Conservation (phyloP, 2,113 vertebrate species). For the Alces alces region DNA sequence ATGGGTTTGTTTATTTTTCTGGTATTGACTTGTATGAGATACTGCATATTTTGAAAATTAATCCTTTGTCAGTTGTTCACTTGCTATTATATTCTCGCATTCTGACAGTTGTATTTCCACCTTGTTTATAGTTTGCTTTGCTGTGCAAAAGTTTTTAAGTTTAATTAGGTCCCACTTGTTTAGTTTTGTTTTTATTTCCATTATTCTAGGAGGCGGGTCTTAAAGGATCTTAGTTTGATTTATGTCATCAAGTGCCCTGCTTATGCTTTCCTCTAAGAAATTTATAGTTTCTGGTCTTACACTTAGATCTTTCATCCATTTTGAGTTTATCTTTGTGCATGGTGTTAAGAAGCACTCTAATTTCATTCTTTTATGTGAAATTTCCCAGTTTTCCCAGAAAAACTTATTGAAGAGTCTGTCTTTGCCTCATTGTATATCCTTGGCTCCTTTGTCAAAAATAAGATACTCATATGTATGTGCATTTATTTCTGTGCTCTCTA, state of each 20-base stretch:
- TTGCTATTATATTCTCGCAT: neutral
- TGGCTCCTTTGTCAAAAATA: neutral
- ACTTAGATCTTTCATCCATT: neutral
- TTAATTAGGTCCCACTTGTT: neutral
- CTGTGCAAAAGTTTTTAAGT: neutral
- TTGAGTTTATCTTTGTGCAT: neutral
- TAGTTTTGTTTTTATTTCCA: neutral
- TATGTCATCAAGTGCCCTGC: neutral
- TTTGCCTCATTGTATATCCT: neutral
- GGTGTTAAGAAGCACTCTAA: neutral
- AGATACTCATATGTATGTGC: neutral
- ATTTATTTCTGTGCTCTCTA: neutral
- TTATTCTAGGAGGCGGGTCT: neutral
- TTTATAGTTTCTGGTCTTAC: neutral
- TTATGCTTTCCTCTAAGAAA: neutral
- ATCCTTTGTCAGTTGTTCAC: neutral
- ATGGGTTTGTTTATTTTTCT: neutral
- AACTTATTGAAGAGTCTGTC: neutral
- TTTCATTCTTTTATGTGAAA: neutral
- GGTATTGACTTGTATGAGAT: neutral
- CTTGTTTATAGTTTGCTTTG: neutral
- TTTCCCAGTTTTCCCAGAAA: neutral
- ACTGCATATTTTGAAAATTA: neutral
- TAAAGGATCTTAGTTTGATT: neutral
- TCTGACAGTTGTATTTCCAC: neutral